A percentile compares a stretch with the other conserved stretches of the same genome.
Conservation (phyloP, 2,797 vertebrate species). For the Enoplosus armatus region DNA sequence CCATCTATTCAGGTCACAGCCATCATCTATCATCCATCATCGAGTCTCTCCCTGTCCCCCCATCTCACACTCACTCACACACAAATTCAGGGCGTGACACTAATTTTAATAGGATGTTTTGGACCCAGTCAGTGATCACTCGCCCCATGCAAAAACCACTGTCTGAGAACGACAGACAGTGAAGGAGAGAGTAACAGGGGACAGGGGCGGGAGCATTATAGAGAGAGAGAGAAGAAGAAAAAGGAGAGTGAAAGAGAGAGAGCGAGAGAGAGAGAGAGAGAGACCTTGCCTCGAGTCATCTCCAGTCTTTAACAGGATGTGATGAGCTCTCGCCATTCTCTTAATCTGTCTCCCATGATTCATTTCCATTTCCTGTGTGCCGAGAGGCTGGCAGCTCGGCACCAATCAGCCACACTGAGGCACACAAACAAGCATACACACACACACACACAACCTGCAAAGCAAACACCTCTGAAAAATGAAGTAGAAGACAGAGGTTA, state of each 20-base stretch:
- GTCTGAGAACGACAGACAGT: constrained; percentile 55
- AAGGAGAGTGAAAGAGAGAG: constrained; percentile 6
- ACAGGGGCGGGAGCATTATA: constrained; percentile 24
- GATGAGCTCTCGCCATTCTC: constrained; percentile 94
- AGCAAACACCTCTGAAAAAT: constrained; percentile 40
- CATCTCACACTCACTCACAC: constrained; percentile 48
- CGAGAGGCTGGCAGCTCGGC: constrained; percentile 84
- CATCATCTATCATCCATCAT: constrained; percentile 79
- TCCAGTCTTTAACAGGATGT: constrained; percentile 91
- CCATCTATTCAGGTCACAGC: constrained; percentile 78
- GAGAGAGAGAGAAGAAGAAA: constrained; percentile 36
- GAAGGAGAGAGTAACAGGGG: constrained; percentile 37
- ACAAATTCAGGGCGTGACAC: constrained; percentile 49
- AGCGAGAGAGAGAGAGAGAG: constrained; percentile 50
- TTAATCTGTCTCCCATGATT: constrained; percentile 97
- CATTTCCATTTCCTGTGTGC: constrained; percentile 86
- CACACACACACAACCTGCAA: constrained; percentile 26
- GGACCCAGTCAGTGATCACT: constrained; percentile 72
- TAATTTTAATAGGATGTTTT: constrained; percentile 81
- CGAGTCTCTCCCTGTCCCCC: constrained; percentile 43
- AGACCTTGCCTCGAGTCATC: constrained; percentile 88
- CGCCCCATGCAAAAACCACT: constrained; percentile 62
- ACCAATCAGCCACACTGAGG: constrained; percentile 59
- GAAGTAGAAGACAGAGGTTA: constrained; percentile 48
- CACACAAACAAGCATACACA: constrained; percentile 57